phyloP scores from a whole-genome alignment of 2,888 invertebrate genomes.

The Pheosia gnoma region DNA sequence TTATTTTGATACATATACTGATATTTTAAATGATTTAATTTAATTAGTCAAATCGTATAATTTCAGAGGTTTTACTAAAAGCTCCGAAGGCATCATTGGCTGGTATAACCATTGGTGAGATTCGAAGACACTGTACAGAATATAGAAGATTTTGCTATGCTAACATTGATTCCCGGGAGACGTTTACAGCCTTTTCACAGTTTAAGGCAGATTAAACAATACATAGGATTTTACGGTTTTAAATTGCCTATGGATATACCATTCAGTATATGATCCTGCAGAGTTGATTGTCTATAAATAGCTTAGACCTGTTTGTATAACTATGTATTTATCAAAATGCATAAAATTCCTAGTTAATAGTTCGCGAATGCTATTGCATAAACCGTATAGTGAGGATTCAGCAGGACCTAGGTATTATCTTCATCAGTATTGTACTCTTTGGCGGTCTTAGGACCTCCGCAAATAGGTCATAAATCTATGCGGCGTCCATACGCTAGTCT shows the following conservation, averaged over 20 bases:
- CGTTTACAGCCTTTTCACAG: conserved; percentile 22
- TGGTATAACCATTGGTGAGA: conserved; percentile 27
- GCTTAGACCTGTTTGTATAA: too few species aligned
- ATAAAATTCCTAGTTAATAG: too few species aligned
- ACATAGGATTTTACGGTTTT: conserved; percentile 2
- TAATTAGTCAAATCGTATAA: too few species aligned
- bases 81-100: too few species aligned
- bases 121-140: conserved; percentile 31
- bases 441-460: background rate
- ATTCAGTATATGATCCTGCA: too few species aligned
- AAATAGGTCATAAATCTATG: background rate
- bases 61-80: too few species aligned
- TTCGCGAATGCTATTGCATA: background rate
- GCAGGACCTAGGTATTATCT: background rate
- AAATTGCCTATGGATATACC: too few species aligned
- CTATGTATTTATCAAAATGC: too few species aligned
- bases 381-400: background rate
- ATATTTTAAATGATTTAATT: too few species aligned
- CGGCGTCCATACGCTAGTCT: conserved; percentile 7
- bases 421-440: background rate
- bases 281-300: too few species aligned
- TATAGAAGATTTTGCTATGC: conserved; percentile 11
- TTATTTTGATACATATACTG: too few species aligned
- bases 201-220: conserved; percentile 23
- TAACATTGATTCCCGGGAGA: conserved; percentile 16